These are phyloP conservation scores for Gasterosteus aculeatus DNA, from an alignment of 2,113 vertebrate genomes.

Conservation along the genomic window DNA sequence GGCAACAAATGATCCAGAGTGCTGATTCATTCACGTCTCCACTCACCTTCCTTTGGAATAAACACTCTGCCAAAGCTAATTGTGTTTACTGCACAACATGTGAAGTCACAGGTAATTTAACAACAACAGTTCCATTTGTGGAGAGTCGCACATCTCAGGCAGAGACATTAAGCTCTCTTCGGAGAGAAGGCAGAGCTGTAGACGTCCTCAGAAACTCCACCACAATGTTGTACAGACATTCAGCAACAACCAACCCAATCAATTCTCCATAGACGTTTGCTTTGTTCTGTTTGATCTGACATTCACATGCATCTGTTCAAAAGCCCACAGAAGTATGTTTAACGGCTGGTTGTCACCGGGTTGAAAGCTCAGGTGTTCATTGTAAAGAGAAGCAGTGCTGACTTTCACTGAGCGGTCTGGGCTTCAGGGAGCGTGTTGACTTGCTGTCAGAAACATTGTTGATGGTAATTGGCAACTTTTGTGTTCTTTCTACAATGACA, in stretches of 20 bases:
- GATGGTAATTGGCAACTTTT: neutral
- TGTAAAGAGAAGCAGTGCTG: neutral
- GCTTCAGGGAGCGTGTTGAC: neutral
- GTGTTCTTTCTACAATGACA: neutral
- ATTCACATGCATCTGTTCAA: slow-evolving; percentile 47
- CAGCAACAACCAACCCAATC: neutral
- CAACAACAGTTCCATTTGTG: slow-evolving; percentile 31
- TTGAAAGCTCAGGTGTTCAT: neutral
- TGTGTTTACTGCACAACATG: slow-evolving; percentile 35
- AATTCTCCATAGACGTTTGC: slow-evolving; percentile 38
- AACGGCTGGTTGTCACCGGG: slow-evolving; percentile 23
- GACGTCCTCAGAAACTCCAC: slow-evolving; percentile 26
- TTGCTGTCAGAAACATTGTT: neutral
- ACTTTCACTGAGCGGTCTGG: neutral
- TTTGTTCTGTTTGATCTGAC: slow-evolving; percentile 54
- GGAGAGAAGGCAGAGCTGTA: slow-evolving; percentile 19
- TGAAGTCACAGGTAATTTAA: slow-evolving; percentile 43
- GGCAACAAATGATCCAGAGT: slow-evolving; percentile 37
- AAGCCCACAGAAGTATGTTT: slow-evolving; percentile 42
- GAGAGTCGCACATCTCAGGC: slow-evolving; percentile 3
- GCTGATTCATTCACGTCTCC: slow-evolving; percentile 34
- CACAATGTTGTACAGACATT: slow-evolving; percentile 11
- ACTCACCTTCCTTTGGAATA: slow-evolving; percentile 32
- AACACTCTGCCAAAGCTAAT: slow-evolving; percentile 27
- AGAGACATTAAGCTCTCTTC: slow-evolving; percentile 22